Evolutionary conservation across 2,113 vertebrate species (phyloP), one percentile per base, ranked within the genome.

Genomic region (Saguinus imperator): DNA sequence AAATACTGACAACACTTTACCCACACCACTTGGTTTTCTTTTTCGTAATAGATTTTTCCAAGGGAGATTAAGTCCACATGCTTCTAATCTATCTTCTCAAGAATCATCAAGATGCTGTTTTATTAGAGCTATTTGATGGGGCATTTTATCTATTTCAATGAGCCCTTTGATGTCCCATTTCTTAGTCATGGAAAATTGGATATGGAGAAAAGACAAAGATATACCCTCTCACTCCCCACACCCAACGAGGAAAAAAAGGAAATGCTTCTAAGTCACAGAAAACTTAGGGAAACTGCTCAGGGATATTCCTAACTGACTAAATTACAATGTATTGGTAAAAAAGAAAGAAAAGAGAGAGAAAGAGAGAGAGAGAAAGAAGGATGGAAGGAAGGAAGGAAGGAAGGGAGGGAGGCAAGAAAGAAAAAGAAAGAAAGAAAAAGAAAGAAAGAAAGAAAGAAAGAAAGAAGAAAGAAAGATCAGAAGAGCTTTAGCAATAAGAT

Each of bases 81-180:
- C 73, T 94, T 83, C 84, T 82, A 92, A 92, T 95, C 81, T 87
- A 91, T 83, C 77, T 77, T 96, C 77, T 93, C 89, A 90, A 94
- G 95, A 94, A 72, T 83, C 87, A 75, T 90, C 87, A 88, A 92
- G 92, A 83, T 68, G 23, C 10, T 92, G 85, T 94, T 97, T 97
- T 97, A 97, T 89, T 94, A 96, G 94, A 80, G 66, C 21, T 43
- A 70, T 94, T 94, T 92, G 97, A 84, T 94, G 91, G 89, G 20
- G 89, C 94, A 91, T 96, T 97, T 95, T 85, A 96, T 97, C 96
- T 97, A 43, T 89, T 96, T 94, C 79, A 86, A 12, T 75, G 96
- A 95, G 52, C 77, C 89, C 82, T 98, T 96, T 95, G 96, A 94
- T 96, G 87, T 89, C 70, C 40, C 48, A 94, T 95, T 96, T 80